Conservation (phyloP, 2,888 invertebrate species). For the Plebejus melissa region DNA sequence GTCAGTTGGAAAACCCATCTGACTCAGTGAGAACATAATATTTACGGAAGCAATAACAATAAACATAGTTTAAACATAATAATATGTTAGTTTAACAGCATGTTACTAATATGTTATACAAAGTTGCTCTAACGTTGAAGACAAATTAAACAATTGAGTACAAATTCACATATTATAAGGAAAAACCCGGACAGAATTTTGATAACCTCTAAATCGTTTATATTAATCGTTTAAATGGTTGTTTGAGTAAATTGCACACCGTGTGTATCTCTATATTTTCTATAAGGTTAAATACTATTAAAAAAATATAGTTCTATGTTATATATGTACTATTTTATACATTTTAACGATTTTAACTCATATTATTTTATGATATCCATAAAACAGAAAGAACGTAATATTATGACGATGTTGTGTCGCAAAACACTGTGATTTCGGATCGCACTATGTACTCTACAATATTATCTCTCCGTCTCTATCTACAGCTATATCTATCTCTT, state of each 20-base stretch:
- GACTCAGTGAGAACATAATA: background rate
- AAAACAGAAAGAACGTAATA: background rate
- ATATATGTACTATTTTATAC: background rate
- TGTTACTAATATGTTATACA: background rate
- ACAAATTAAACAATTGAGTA: background rate
- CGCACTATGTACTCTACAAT: background rate
- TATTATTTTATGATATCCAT: too few relatives aligned
- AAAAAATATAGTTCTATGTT: background rate
- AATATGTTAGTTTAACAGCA: background rate
- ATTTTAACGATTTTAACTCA: too few relatives aligned
- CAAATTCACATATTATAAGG: conserved; percentile 4
- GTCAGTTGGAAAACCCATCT: background rate
- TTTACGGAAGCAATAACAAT: background rate
- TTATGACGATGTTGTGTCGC: background rate
- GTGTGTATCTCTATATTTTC: background rate
- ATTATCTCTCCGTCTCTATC: background rate
- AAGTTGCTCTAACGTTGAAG: background rate
- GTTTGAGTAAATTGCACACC: background rate
- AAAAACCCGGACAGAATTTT: background rate
- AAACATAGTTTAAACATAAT: background rate
- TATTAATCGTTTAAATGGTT: background rate
- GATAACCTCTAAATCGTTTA: background rate
- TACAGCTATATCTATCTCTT: conserved; percentile 36
- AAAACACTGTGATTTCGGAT: background rate
- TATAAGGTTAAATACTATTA: background rate